Evolutionary conservation across 2,113 vertebrate species (phyloP).

Genomic region (Oncorhynchus nerka): DNA sequence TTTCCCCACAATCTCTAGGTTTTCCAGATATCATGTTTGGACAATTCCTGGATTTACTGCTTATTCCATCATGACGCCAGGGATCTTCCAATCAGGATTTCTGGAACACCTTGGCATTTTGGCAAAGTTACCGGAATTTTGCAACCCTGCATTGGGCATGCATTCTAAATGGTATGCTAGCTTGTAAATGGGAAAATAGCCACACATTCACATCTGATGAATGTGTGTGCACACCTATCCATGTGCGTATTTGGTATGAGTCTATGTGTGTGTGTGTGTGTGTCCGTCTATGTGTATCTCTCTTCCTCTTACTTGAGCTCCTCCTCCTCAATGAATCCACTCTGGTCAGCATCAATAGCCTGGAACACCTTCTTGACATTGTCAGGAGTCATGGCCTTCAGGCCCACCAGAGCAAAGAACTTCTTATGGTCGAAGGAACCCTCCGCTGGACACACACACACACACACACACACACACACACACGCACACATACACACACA

Average conservation of each 20-base stretch:
- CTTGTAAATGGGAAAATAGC: too few species aligned
- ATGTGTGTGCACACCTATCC: not conserved
- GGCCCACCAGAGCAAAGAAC: constrained; percentile 91
- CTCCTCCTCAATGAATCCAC: constrained; percentile 92
- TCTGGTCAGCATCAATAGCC: constrained; percentile 89
- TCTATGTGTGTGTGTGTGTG: not conserved
- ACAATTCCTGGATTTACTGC: too few species aligned
- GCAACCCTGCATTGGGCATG: too few species aligned
- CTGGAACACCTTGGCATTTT: too few species aligned
- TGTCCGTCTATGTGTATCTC: not conserved
- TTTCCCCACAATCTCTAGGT: too few species aligned
- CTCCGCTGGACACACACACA: constrained; percentile 50
- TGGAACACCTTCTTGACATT: constrained; percentile 88
- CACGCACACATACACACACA: not conserved
- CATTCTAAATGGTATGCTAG: not conserved
- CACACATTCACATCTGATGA: too few species aligned
- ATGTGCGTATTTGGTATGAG: too few species aligned
- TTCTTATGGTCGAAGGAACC: constrained; percentile 91
- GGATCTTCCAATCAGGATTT: too few species aligned
- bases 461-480: too few species aligned
- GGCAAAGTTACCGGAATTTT: too few species aligned
- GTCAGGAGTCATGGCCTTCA: constrained; percentile 85
- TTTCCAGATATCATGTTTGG: too few species aligned
- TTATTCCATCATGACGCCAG: too few species aligned
- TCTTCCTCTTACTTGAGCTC: constrained; percentile 86